phyloP scores from a whole-genome alignment of 2,888 invertebrate species.

The Chesias legatella region DNA sequence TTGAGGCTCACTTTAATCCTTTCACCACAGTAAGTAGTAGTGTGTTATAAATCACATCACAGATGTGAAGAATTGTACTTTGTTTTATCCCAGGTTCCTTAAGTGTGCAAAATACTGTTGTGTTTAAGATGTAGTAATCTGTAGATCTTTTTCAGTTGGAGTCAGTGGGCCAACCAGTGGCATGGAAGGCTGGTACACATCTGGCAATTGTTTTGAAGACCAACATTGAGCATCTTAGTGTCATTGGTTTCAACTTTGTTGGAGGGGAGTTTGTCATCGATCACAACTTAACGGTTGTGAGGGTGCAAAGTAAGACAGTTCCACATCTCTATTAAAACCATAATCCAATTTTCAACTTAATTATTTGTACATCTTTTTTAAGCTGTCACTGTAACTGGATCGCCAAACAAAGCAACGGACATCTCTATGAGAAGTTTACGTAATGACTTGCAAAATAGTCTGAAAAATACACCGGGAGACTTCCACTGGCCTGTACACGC shows the following conservation, averaged over 20 bases:
- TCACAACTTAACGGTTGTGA: slow-evolving; percentile 86
- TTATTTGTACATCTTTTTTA: slow-evolving; percentile 25
- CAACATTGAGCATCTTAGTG: slow-evolving; percentile 87
- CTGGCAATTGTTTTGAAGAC: slow-evolving; percentile 88
- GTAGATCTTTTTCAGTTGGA: slow-evolving; percentile 85
- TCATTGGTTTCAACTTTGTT: slow-evolving; percentile 86
- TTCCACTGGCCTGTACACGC: slow-evolving; percentile 71
- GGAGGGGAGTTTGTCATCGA: slow-evolving; percentile 87
- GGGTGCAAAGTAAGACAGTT: slow-evolving; percentile 86
- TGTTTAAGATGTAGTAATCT: too few relatives aligned
- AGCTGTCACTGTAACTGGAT: slow-evolving; percentile 70
- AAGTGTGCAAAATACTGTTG: too few relatives aligned
- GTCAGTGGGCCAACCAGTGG: slow-evolving; percentile 87
- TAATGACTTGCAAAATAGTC: slow-evolving; percentile 60
- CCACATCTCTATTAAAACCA: neutral
- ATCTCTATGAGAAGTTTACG: slow-evolving; percentile 69
- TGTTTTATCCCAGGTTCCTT: too few relatives aligned
- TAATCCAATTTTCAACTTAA: too few relatives aligned
- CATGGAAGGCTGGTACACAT: slow-evolving; percentile 89
- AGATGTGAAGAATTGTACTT: too few relatives aligned
- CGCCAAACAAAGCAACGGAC: slow-evolving; percentile 70
- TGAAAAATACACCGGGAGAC: slow-evolving; percentile 44
- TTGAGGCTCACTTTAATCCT: too few relatives aligned
- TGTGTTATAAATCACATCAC: too few relatives aligned
- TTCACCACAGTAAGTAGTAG: too few relatives aligned